phyloP scores from a whole-genome alignment of 2,888 invertebrate genomes.

The Lydus trimaculatus region DNA sequence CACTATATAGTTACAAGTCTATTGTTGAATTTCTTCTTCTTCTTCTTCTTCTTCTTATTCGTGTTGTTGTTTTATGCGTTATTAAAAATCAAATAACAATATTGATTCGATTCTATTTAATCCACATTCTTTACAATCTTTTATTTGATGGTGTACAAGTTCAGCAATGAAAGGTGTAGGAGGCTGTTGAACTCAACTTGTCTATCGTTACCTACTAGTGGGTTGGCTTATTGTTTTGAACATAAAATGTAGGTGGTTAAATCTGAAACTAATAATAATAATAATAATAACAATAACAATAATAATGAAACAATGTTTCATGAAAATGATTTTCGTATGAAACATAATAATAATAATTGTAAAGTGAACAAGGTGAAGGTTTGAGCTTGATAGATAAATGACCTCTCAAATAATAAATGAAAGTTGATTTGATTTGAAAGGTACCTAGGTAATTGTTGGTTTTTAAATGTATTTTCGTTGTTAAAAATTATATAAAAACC shows the following conservation, averaged over 20 bases:
- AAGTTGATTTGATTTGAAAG: background rate
- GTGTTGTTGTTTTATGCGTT: no score
- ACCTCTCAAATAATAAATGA: slow-evolving; percentile 3
- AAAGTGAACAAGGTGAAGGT: background rate
- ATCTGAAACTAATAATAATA: background rate
- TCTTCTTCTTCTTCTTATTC: no score
- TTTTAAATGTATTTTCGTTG: background rate
- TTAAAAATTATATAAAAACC: background rate
- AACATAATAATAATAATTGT: background rate
- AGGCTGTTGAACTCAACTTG: slow-evolving; percentile 41
- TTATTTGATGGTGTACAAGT: slow-evolving; percentile 24
- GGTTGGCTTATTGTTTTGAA: slow-evolving; percentile 31
- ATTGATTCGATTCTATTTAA: slow-evolving; percentile 23
- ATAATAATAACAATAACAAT: no score
- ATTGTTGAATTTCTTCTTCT: slow-evolving; percentile 12
- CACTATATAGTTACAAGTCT: slow-evolving; percentile 22
- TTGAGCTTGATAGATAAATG: background rate
- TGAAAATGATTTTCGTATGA: background rate
- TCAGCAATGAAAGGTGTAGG: slow-evolving; percentile 38
- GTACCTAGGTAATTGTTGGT: no score
- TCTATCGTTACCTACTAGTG: slow-evolving; percentile 27
- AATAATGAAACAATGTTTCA: background rate
- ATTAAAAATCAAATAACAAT: background rate
- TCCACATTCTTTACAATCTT: background rate
- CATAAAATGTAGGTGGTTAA: slow-evolving; percentile 21